phyloP scores from a whole-genome alignment of 2,888 invertebrate species.

The Sphecodes monilicornis region DNA sequence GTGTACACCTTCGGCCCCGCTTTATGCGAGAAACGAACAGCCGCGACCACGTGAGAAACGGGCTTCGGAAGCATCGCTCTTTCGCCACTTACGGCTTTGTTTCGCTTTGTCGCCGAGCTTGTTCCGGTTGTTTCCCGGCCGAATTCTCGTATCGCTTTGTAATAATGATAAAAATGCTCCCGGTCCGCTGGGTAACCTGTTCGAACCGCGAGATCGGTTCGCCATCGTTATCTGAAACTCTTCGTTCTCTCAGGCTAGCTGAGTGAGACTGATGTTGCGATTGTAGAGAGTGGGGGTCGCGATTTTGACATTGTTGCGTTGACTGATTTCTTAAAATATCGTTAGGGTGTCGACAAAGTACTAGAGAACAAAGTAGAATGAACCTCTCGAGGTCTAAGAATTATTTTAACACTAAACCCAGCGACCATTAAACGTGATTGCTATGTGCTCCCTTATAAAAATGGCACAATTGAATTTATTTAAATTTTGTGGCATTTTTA shows the following conservation, averaged over 20 bases:
- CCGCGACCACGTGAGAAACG: conserved; percentile 57
- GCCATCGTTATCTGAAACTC: background rate
- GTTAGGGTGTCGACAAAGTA: too few species aligned
- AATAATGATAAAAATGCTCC: background rate
- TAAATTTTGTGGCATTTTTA: too few species aligned
- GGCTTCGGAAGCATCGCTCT: conserved; percentile 59
- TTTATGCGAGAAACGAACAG: conserved; percentile 73
- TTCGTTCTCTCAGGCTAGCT: too few species aligned
- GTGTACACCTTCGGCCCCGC: conserved; percentile 69
- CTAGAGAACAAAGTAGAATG: too few species aligned
- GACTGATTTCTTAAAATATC: too few species aligned
- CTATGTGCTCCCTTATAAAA: too few species aligned
- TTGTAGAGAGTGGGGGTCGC: too few species aligned
- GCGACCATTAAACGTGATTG: too few species aligned
- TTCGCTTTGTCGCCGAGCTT: conserved; percentile 20
- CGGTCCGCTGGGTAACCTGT: background rate
- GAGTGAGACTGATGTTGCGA: background rate
- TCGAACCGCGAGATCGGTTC: background rate
- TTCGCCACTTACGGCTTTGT: conserved; percentile 33
- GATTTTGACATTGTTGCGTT: too few species aligned
- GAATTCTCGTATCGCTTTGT: conserved; percentile 5
- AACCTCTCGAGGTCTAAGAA: too few species aligned
- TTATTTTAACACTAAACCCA: too few species aligned
- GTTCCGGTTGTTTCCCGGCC: conserved; percentile 4
- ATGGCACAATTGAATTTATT: too few species aligned